These are phyloP conservation scores for Machimus rusticus DNA, from an alignment of 2,888 invertebrate species.

Conservation along the genomic window DNA sequence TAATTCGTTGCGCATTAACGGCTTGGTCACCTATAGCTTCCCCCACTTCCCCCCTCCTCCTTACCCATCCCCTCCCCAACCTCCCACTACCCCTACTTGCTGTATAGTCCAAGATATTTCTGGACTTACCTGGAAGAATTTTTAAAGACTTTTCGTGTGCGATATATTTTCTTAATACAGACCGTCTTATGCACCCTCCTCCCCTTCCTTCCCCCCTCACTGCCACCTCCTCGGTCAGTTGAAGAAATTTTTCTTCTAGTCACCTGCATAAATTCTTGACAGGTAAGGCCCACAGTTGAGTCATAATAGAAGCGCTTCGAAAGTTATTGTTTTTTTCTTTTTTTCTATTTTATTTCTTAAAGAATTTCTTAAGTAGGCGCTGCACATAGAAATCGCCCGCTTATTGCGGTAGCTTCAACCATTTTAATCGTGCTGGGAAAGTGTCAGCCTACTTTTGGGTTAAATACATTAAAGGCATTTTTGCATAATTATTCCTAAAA, in stretches of 20 bases:
- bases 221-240: not conserved
- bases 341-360: not conserved
- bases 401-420: not conserved
- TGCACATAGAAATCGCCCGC: not conserved
- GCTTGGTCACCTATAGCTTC: not conserved
- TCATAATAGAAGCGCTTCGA: not conserved
- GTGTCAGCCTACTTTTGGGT: not conserved
- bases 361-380: not conserved
- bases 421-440: not conserved
- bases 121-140: not conserved
- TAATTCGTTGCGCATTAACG: slow-evolving; percentile 33
- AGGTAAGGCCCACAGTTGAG: not conserved
- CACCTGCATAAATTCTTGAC: not conserved
- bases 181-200: not conserved
- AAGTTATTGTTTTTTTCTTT: not conserved
- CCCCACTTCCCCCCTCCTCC: not conserved
- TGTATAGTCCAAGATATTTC: not conserved
- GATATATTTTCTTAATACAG: not conserved
- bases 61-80: no score
- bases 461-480: no score
- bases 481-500: not conserved
- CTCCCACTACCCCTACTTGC: not conserved
- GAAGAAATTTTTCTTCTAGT: not conserved
- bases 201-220: no score
- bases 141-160: not conserved